These are phyloP conservation scores for Mobula birostris DNA, from an alignment of 2,113 vertebrate species.

Conservation along the genomic window DNA sequence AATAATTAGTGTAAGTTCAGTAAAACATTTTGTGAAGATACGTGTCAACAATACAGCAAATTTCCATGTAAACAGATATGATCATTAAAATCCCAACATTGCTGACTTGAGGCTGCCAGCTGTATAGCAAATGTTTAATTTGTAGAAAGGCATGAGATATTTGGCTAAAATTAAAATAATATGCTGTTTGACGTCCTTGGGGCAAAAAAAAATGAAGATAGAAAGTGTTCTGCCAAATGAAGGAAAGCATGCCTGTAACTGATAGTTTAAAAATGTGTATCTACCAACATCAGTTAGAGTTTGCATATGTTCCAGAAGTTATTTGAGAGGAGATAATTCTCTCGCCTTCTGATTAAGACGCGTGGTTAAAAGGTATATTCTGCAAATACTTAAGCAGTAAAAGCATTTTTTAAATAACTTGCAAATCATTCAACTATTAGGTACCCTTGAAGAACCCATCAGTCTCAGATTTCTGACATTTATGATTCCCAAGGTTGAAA, in stretches of 20 bases:
- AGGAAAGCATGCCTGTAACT: not conserved
- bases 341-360: not conserved
- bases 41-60: not conserved
- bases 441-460: not conserved
- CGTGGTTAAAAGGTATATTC: not conserved
- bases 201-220: not conserved
- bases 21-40: not conserved
- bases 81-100: not conserved
- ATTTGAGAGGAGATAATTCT: not conserved
- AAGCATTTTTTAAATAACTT: not conserved
- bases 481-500: not conserved
- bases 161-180: not conserved
- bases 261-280: not conserved
- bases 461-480: constrained; percentile 20
- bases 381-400: not conserved
- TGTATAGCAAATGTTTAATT: not conserved
- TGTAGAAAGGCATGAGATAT: not conserved
- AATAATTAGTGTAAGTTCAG: not conserved
- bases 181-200: not conserved
- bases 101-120: not conserved
- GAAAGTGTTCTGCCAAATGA: not conserved
- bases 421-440: not conserved
- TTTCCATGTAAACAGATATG: not conserved
- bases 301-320: not conserved
- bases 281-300: not conserved